These are phyloP conservation scores for Potamarius usumacintae DNA, from an alignment of 2,113 vertebrate species.

Conservation along the genomic window DNA sequence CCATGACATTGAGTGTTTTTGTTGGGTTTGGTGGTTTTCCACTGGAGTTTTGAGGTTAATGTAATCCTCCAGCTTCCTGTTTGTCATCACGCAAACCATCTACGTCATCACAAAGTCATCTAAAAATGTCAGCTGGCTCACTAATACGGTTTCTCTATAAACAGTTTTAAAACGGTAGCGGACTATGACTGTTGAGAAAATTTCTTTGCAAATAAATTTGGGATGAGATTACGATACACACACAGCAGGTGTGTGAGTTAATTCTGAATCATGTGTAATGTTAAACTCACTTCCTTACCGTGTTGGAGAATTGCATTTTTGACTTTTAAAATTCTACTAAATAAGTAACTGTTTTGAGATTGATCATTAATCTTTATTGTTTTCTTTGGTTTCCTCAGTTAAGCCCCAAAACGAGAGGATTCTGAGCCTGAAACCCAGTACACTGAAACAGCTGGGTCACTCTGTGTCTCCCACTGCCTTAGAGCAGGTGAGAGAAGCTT, in stretches of 20 bases:
- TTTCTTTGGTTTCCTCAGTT: slow-evolving; percentile 62
- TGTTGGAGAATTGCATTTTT: background rate
- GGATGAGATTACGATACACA: background rate
- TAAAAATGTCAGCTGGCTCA: background rate
- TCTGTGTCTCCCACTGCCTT: slow-evolving; percentile 32
- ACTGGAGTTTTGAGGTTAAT: background rate
- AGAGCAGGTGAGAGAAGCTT: slow-evolving; percentile 59
- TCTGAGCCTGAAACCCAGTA: slow-evolving; percentile 86
- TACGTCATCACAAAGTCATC: background rate
- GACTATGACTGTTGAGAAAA: background rate
- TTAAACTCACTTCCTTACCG: background rate
- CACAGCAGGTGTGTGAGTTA: background rate
- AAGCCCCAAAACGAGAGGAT: slow-evolving; percentile 72
- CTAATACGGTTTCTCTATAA: background rate
- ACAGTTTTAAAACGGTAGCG: background rate
- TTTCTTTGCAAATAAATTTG: background rate
- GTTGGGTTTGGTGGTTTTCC: background rate
- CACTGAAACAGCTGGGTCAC: slow-evolving; percentile 74
- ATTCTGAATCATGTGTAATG: background rate
- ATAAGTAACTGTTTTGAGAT: background rate
- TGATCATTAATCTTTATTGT: background rate
- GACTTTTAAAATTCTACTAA: too few relatives aligned
- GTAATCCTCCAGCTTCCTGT: background rate
- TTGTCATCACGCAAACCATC: background rate
- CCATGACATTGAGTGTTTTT: background rate